Base-by-base conservation (phyloP, 2,888 invertebrate species). In the Heliconius hortense region DNA sequence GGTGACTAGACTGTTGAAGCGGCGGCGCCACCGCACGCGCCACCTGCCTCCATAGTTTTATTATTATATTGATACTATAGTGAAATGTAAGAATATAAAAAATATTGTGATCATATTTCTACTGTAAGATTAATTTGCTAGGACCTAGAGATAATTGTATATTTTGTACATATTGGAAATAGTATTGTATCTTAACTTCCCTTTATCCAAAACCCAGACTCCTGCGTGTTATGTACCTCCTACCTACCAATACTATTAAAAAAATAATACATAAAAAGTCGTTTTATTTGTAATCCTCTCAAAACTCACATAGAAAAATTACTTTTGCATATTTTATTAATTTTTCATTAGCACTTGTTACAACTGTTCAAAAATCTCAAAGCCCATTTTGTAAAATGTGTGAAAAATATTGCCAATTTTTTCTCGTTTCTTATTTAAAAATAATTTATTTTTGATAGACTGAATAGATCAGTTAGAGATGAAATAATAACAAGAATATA, bases 191-290 rank as follows among this genome's bases (percentile, higher is more conserved):
- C 92, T 92, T 90, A 92, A 93, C 90, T 92, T 92, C 92, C 93
- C 91, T 89, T 90, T 91, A 93, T 92, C 92, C 94, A 90, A 92
- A 91, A 90, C 92, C 94, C 93, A 93, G 92, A 92, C 89, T 92
- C 92, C 92, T 93, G 94, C 91, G 94, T 94, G 94, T 94, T 94
- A 94, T 94, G 93, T 94, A 94, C 94, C 93, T 94, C 94, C 92
- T 94, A 94, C 94, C 94, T 94, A 94, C 94, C 94, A 94, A 94
- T 94, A 94, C 94, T 94, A 94, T 94, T 94, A 94, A 94, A 94
- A 93, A 93, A 94, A 93, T 93, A 94, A 93, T 94, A 94, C 93
- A 92, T 90, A 90, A 85, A 83, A 35, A 73, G 80, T 82, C 83
- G 84, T 85, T 87, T 88, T 84, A 82, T 84, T 83, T 82, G 3